These are phyloP conservation scores for Microcebus griseorufus DNA, from an alignment of 2,113 vertebrate species.

Conservation along the genomic window DNA sequence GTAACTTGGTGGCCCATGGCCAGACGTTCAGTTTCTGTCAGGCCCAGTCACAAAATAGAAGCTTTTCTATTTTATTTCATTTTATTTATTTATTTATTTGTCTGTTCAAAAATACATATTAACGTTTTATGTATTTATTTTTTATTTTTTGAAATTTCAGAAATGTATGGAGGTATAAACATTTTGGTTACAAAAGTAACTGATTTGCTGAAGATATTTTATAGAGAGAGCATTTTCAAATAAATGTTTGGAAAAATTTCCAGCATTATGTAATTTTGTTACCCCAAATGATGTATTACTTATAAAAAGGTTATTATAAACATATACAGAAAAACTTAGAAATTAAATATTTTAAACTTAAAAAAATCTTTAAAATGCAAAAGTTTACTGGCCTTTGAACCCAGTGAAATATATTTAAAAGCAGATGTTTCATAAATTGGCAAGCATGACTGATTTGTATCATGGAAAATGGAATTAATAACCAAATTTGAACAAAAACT, in stretches of 20 bases:
- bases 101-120: too few relatives aligned
- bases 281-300: background rate
- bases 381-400: background rate
- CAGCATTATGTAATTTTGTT: conserved; percentile 25
- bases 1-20: background rate
- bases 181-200: too few relatives aligned
- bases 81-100: too few relatives aligned
- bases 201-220: conserved; percentile 42
- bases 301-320: conserved; percentile 34
- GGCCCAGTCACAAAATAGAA: background rate
- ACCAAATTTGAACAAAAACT: conserved; percentile 32
- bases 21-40: background rate
- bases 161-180: too few relatives aligned
- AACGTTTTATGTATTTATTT: too few relatives aligned
- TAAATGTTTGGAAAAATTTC: background rate
- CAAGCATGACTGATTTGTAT: background rate
- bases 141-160: too few relatives aligned
- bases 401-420: conserved; percentile 13
- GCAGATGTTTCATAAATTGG: background rate
- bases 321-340: background rate
- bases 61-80: background rate
- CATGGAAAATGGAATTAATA: conserved; percentile 12
- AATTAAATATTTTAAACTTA: conserved; percentile 13
- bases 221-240: conserved; percentile 47
- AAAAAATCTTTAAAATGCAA: conserved; percentile 43